These are phyloP conservation scores for Argyresthia goedartella DNA, from an alignment of 2,888 invertebrate species.

Conservation along the genomic window DNA sequence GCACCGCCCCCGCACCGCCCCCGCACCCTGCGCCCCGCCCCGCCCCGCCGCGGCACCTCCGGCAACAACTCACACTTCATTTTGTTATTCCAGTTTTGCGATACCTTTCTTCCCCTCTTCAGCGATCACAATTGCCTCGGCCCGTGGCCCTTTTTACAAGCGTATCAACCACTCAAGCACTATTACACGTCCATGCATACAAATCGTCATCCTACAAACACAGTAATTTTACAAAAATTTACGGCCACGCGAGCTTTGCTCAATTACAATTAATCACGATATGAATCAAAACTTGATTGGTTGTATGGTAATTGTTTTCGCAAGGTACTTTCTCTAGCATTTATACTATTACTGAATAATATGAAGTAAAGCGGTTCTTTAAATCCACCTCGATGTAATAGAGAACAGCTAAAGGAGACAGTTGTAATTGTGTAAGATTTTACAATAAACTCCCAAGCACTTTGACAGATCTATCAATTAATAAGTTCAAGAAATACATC, in stretches of 20 bases:
- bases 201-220: neutral
- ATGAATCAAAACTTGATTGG: conserved; percentile 12
- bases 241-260: conserved; percentile 13
- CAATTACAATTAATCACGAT: conserved; percentile 15
- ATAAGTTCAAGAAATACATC: too few relatives aligned
- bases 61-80: conserved; percentile 35
- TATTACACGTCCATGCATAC: neutral
- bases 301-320: conserved; percentile 8
- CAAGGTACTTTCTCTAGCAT: neutral
- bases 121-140: neutral
- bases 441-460: too few relatives aligned
- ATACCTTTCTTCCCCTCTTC: neutral
- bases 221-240: conserved; percentile 5
- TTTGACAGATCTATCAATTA: too few relatives aligned
- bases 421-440: too few relatives aligned
- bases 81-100: conserved; percentile 31
- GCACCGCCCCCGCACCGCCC: conserved; percentile 10
- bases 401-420: conserved; percentile 3
- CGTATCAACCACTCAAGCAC: neutral
- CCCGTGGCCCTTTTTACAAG: too few relatives aligned
- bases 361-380: too few relatives aligned
- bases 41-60: conserved; percentile 7
- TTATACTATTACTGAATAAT: neutral
- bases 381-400: too few relatives aligned
- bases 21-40: too few relatives aligned